phyloP scores from a whole-genome alignment of 2,888 invertebrate species.

The Xanthostigma xanthostigma region DNA sequence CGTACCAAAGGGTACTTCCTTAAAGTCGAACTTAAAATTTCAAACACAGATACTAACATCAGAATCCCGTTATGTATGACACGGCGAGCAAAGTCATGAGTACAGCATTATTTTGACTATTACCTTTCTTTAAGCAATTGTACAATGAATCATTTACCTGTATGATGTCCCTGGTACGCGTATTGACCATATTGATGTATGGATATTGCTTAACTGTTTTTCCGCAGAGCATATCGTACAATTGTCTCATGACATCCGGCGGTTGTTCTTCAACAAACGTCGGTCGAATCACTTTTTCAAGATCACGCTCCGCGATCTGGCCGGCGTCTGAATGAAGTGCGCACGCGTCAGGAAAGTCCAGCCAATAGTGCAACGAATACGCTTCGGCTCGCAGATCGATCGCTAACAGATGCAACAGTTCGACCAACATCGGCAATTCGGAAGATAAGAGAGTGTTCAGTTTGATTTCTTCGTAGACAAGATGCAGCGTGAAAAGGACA shows the following conservation, averaged over 20 bases:
- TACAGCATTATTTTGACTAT: no score
- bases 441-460: constrained; percentile 54
- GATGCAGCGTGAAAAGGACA: constrained; percentile 66
- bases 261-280: constrained; percentile 44
- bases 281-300: constrained; percentile 43
- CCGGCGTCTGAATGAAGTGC: constrained; percentile 26
- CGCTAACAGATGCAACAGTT: constrained; percentile 59
- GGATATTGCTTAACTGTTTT: constrained; percentile 45
- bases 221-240: constrained; percentile 47
- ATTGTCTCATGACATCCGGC: constrained; percentile 55
- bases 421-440: constrained; percentile 50
- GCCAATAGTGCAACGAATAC: constrained; percentile 69
- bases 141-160: constrained; percentile 23
- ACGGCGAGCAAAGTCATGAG: no score
- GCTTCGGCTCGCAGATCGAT: constrained; percentile 54
- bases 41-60: no score
- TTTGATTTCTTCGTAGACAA: constrained; percentile 85
- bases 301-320: constrained; percentile 39
- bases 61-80: no score
- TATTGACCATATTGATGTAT: constrained; percentile 57
- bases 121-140: no score
- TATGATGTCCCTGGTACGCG: constrained; percentile 53
- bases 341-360: constrained; percentile 62
- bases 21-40: no score
- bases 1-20: no score